Evolutionary conservation across 1,140 invertebrate species (phyloP), one percentile per base, ranked within the genome.

Genomic region (Bombus pascuorum): DNA sequence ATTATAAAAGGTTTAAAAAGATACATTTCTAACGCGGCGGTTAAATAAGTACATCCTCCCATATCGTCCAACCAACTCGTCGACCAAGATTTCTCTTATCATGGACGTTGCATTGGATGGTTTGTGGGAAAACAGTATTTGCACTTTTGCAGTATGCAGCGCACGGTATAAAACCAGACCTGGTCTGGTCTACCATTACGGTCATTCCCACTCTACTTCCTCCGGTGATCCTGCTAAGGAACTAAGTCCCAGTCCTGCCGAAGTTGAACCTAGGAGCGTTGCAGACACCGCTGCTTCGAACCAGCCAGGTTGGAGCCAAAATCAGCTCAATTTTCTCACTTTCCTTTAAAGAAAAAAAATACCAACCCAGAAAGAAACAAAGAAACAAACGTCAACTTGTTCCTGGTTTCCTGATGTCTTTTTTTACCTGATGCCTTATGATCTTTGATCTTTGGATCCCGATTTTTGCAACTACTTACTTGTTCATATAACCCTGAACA

Each of bases 101-200:
- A 93, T 94, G 92, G 92, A 92, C 91, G 92, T 93, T 94, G 93
- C 92, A 94, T 94, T 94, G 93, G 94, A 94, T 95, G 92, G 93
- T 95, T 94, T 94, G 94, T 93, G 94, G 94, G 94, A 95, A 95
- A 95, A 95, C 93, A 95, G 94, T 95, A 95, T 95, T 95, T 95
- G 94, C 94, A 95, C 94, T 95, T 95, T 96, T 96, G 95, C 96
- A 99, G 98, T 98, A 94, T 99, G 99, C 96, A 98, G 98, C 94
- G 98, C 98, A 93, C 97, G 98, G 93, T 99, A 99, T 97, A 99
- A 99, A 96, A 99, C 98, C 77, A 97, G 98, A 90, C 98, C 99
- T 87, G 99, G 99, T 91, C 96, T 99, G 92, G 98, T 98, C 91
- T 99, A 99, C 96, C 99, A 99, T 96, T 98, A 98, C 96, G 97